A percentile compares a stretch with the other conserved stretches of the same genome.
phyloP scores from a whole-genome alignment of 1,140 invertebrate genomes.

The Listronotus oregonensis region DNA sequence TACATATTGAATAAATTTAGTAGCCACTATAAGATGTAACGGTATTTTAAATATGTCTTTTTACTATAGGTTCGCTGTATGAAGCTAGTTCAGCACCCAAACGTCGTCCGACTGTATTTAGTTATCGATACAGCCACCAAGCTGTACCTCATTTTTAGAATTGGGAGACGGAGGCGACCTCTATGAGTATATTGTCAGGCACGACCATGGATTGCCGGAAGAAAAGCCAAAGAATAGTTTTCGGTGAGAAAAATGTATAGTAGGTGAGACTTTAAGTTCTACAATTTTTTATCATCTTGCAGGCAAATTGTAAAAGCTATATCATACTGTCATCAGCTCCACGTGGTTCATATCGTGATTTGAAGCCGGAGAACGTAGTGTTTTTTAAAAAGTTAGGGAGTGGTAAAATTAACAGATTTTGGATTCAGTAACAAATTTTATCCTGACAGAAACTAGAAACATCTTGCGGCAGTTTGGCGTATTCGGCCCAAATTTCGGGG shows the following conservation, averaged over 20 bases:
- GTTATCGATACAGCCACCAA: conserved; percentile 98
- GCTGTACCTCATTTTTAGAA: conserved; percentile 94
- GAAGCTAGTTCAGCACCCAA: conserved; percentile 98
- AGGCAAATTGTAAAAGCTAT: conserved; percentile 96
- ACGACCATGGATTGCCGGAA: conserved; percentile 80
- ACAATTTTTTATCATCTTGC: conserved; percentile 53
- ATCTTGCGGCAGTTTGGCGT: conserved; percentile 98
- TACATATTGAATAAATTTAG: too few species aligned
- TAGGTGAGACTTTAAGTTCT: too few species aligned
- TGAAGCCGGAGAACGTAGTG: conserved; percentile 99
- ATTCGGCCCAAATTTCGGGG: conserved; percentile 98
- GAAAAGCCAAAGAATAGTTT: conserved; percentile 88
- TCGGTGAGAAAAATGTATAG: too few species aligned
- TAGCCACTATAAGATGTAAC: too few species aligned
- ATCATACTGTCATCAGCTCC: conserved; percentile 95
- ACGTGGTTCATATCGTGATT: conserved; percentile 92
- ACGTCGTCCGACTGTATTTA: conserved; percentile 97
- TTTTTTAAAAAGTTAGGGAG: conserved; percentile 96
- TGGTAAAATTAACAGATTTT: conserved; percentile 99
- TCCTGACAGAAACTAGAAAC: conserved; percentile 96
- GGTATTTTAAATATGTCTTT: too few species aligned
- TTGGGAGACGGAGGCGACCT: conserved; percentile 98
- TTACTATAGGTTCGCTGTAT: conserved; percentile 88
- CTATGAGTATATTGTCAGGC: conserved; percentile 98
- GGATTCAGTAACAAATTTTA: conserved; percentile 98